phyloP scores from a whole-genome alignment of 2,113 vertebrate species.

The Cavia porcellus region DNA sequence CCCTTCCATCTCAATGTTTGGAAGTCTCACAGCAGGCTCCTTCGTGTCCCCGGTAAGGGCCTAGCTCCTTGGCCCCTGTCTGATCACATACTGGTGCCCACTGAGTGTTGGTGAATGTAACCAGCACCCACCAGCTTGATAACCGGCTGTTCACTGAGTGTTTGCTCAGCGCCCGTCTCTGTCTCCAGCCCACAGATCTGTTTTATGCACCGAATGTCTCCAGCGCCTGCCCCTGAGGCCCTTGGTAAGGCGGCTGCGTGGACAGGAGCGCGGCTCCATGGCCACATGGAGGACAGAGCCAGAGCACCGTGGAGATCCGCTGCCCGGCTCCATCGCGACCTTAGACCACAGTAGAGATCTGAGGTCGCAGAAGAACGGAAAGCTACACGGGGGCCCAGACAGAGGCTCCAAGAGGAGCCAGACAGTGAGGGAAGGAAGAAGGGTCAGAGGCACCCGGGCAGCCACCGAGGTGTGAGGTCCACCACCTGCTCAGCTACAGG shows the following conservation, averaged over 20 bases:
- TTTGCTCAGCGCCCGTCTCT: neutral
- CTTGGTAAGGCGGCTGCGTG: neutral
- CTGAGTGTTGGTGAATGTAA: too few species aligned
- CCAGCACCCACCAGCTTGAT: neutral
- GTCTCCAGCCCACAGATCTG: neutral
- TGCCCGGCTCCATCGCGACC: fast-evolving
- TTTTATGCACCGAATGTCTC: neutral
- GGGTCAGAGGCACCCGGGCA: fast-evolving
- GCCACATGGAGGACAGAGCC: neutral
- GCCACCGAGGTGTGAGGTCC: neutral
- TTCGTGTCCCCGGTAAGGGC: fast-evolving
- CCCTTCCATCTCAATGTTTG: too few species aligned
- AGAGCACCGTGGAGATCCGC: neutral
- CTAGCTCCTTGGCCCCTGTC: neutral
- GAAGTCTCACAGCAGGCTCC: neutral
- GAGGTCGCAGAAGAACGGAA: neutral
- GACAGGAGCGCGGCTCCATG: fast-evolving
- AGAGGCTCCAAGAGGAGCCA: neutral
- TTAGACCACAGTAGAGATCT: neutral
- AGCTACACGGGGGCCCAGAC: neutral
- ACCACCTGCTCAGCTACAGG: neutral
- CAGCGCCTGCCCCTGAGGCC: neutral
- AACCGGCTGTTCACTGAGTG: fast-evolving
- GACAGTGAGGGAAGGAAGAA: too few species aligned
- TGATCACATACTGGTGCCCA: neutral